Base-by-base conservation (phyloP, 2,113 vertebrate genomes). In the Brienomyrus brachyistius region DNA sequence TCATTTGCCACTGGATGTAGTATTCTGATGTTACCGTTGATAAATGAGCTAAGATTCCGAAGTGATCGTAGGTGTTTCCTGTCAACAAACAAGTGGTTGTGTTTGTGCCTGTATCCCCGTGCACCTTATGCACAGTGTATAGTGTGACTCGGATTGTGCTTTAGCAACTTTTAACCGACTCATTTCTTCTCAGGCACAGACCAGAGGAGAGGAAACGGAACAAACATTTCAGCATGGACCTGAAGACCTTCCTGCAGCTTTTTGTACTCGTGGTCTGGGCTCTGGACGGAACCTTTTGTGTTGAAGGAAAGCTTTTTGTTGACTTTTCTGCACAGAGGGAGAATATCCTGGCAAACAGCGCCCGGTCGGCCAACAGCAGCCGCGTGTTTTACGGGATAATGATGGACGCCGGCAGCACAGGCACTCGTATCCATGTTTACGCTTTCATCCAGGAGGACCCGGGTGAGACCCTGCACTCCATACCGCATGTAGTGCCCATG, bases 331-430 rank as follows among this genome's bases (percentile, higher is more conserved):
- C 94, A 89, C 95, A 94, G 94, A 94, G 96, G 88, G 91, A 95
- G 50, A 94, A 94, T 89, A 90, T 97, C 91, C 95, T 98, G 51
- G 95, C 97, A 80, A 93, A 94, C 19, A 94, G 96, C 1, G 90
- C 92, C 91, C 97, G 97, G 0, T 96, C 97, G 3, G 90, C 97
- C 11, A 97, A 97, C 93, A 92, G 94, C 94, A 97, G 95, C 92
- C 94, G 93, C 83, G 96, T 96, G 90, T 97, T 97, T 94, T 99
- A 99, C 85, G 96, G 97, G 4, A 97, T 99, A 93, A 98, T 99
- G 97, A 99, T 99, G 93, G 98, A 99, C 0, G 98, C 98, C 0
- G 98, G 98, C 92, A 99, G 98, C 94, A 99, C 98, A 2, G 98
- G 98, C 89, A 99, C 98, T 0, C 96, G 98, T 35, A 97, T 99